Percentiles rank a stretch among this genome's conserved stretches.
Conservation (phyloP, 2,888 invertebrate species). For the Caradrina kadenii region DNA sequence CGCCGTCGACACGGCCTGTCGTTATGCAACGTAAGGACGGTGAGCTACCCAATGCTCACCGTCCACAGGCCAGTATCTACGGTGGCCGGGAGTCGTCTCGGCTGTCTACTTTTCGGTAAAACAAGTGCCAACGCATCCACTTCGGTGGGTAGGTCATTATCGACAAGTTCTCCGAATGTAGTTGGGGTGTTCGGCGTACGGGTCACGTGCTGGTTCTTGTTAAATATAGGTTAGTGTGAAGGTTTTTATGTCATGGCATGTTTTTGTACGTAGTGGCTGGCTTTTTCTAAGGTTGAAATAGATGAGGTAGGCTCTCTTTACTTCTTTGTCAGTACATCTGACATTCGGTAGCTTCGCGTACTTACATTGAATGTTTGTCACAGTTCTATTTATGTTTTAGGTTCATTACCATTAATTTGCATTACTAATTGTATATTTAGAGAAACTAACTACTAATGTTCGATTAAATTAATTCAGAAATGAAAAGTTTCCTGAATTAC, state of each 20-base stretch:
- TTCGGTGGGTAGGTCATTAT: conserved; percentile 18
- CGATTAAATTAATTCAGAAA: background rate
- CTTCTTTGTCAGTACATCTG: background rate
- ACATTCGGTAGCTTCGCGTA: background rate
- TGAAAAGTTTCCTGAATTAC: background rate
- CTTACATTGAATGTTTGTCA: too few species aligned
- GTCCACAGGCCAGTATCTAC: too few species aligned
- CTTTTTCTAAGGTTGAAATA: too few species aligned
- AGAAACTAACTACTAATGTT: too few species aligned
- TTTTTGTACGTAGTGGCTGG: background rate
- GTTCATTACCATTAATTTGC: too few species aligned
- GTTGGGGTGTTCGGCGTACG: conserved; percentile 1
- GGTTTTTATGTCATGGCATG: background rate
- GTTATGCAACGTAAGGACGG: too few species aligned
- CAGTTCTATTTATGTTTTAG: background rate
- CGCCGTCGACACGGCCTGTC: too few species aligned
- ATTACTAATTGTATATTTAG: too few species aligned
- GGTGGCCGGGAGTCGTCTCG: too few species aligned
- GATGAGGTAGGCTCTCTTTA: too few species aligned
- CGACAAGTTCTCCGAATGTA: conserved; percentile 15
- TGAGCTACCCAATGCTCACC: too few species aligned
- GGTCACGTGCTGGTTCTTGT: background rate
- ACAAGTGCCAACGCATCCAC: conserved; percentile 6
- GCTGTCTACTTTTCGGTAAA: conserved; percentile 1
- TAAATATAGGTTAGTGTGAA: background rate